These are phyloP conservation scores for Tetramorium parvispinum DNA, from an alignment of 1,140 invertebrate species.

Conservation along the genomic window DNA sequence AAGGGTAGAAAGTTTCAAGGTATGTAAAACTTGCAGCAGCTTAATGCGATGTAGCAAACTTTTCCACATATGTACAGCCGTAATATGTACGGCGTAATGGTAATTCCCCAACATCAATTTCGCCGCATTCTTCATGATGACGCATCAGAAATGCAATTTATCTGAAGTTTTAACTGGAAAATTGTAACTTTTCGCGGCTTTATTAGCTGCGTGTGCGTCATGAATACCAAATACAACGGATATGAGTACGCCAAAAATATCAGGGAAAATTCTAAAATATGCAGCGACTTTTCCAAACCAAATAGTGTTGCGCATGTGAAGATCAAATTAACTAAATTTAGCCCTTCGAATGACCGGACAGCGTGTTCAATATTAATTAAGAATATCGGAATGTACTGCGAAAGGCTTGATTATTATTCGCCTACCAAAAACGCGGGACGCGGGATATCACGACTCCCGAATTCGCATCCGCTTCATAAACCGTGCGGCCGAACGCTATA, in stretches of 20 bases:
- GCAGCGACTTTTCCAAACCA: slow-evolving; percentile 11
- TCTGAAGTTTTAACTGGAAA: slow-evolving; percentile 39
- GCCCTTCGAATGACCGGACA: background rate
- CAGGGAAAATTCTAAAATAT: slow-evolving; percentile 31
- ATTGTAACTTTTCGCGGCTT: slow-evolving; percentile 34
- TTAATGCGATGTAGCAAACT: slow-evolving; percentile 37
- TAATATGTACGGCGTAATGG: background rate
- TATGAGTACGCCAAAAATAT: background rate
- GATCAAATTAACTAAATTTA: background rate
- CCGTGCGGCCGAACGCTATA: background rate
- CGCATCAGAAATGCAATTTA: slow-evolving; percentile 41
- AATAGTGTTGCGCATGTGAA: slow-evolving; percentile 11
- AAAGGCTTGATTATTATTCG: slow-evolving; percentile 17
- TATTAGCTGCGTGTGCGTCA: slow-evolving; percentile 25
- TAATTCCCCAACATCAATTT: slow-evolving; percentile 54
- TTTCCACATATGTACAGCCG: background rate
- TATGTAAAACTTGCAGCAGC: slow-evolving; percentile 16
- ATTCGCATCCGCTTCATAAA: background rate
- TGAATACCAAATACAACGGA: slow-evolving; percentile 32
- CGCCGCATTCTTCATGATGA: slow-evolving; percentile 21
- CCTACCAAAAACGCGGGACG: background rate
- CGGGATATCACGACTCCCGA: background rate
- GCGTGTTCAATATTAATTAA: slow-evolving; percentile 34
- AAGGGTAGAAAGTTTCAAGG: slow-evolving; percentile 46
- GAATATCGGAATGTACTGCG: background rate